Evolutionary conservation across 2,888 invertebrate genomes (phyloP).

Genomic region (Rhingia rostrata): DNA sequence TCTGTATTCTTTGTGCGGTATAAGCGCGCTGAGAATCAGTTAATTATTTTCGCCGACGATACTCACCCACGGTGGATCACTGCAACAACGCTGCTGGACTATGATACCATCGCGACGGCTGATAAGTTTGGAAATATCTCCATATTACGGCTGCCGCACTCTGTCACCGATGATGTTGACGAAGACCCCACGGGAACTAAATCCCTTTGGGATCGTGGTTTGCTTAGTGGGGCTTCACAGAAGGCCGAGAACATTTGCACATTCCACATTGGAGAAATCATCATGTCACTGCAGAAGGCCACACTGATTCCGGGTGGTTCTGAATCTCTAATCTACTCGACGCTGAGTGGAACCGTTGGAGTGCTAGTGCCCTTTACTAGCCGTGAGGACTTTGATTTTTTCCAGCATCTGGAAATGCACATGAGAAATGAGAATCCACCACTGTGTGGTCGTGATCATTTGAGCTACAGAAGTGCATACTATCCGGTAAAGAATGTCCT

Average conservation of each 20-base stretch:
- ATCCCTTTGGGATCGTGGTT: constrained; percentile 96
- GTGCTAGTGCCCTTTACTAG: constrained; percentile 97
- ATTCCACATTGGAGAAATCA: constrained; percentile 98
- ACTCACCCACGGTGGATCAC: constrained; percentile 98
- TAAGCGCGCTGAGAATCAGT: constrained; percentile 96
- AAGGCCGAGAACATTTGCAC: constrained; percentile 96
- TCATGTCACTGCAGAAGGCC: constrained; percentile 97
- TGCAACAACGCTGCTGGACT: constrained; percentile 95
- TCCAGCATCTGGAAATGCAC: constrained; percentile 99
- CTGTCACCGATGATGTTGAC: constrained; percentile 98
- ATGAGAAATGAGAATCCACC: constrained; percentile 99
- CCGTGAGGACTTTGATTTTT: constrained; percentile 99
- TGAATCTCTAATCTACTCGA: constrained; percentile 97
- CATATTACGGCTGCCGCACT: constrained; percentile 93
- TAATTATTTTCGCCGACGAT: constrained; percentile 99
- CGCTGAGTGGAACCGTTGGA: constrained; percentile 96
- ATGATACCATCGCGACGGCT: constrained; percentile 96
- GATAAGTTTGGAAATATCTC: constrained; percentile 99
- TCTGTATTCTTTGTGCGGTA: constrained; percentile 98
- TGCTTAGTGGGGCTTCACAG: constrained; percentile 98
- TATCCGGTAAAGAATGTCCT: constrained; percentile 97
- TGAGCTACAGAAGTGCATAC: constrained; percentile 98
- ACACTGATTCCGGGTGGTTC: constrained; percentile 98
- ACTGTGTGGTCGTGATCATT: constrained; percentile 97
- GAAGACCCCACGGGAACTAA: constrained; percentile 99